These are phyloP conservation scores for Syrmaticus mikado DNA, from an alignment of 2,113 vertebrate genomes.

Conservation along the genomic window DNA sequence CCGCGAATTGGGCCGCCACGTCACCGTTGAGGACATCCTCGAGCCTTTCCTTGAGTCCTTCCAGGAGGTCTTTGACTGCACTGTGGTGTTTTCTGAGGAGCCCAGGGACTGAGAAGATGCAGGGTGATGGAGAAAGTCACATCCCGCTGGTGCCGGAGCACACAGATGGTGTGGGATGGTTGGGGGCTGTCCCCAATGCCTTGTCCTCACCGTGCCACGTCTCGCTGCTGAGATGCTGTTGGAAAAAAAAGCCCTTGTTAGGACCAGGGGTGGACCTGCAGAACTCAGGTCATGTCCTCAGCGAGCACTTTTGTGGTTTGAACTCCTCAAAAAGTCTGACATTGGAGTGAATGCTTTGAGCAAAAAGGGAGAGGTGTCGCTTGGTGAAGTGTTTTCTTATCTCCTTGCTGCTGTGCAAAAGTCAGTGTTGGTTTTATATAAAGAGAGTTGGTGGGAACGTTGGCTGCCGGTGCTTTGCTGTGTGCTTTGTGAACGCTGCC, in stretches of 20 bases:
- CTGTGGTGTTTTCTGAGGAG: not conserved
- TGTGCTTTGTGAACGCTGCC: not conserved
- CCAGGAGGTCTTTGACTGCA: slow-evolving; percentile 53
- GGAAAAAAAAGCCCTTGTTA: not conserved
- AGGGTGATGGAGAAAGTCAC: rapidly evolving
- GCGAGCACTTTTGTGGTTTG: not conserved
- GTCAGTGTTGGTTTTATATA: not conserved
- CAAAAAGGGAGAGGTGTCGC: not conserved
- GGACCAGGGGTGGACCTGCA: not conserved
- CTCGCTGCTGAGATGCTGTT: not conserved
- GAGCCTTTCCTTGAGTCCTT: slow-evolving; percentile 53
- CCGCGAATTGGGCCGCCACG: not conserved
- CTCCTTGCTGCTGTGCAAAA: rapidly evolving
- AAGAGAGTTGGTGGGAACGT: not conserved
- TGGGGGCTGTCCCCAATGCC: rapidly evolving
- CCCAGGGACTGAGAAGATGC: not conserved
- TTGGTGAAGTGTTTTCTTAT: rapidly evolving
- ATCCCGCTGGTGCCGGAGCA: not conserved
- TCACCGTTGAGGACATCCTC: not conserved
- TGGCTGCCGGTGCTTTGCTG: not conserved
- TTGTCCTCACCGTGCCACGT: not conserved
- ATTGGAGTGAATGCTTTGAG: not conserved
- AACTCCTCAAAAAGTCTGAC: not conserved
- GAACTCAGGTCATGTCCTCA: not conserved
- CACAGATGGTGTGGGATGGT: not conserved